Evolutionary conservation across 2,888 invertebrate species (phyloP).

Genomic region (Heliconius aoede): DNA sequence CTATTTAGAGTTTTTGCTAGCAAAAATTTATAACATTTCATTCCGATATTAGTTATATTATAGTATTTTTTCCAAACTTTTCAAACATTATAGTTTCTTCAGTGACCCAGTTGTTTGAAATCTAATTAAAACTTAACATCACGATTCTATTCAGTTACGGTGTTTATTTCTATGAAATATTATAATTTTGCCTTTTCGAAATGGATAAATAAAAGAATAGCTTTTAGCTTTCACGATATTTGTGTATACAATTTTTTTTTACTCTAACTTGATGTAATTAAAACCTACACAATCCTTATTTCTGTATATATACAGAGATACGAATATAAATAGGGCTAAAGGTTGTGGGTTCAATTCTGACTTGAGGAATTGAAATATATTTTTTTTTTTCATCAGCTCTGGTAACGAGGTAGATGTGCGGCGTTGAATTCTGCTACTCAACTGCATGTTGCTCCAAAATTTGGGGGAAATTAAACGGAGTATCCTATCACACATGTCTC

Average conservation of each 20-base stretch:
- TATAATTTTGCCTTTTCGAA: neutral
- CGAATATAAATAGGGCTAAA: too few species aligned
- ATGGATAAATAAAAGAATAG: neutral
- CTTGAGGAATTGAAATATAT: too few species aligned
- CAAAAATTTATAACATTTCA: neutral
- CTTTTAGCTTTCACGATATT: neutral
- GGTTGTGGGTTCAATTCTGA: too few species aligned
- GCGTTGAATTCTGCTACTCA: too few species aligned
- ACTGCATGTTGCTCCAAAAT: too few species aligned
- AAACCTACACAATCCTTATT: too few species aligned
- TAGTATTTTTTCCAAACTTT: neutral
- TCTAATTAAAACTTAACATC: conserved; percentile 22
- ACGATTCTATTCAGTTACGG: neutral
- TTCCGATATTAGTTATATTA: neutral
- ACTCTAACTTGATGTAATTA: too few species aligned
- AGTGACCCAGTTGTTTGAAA: neutral
- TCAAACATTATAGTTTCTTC: conserved; percentile 7
- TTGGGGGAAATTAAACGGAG: too few species aligned
- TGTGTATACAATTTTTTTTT: neutral
- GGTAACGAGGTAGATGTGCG: too few species aligned
- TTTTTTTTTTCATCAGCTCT: too few species aligned
- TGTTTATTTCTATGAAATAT: neutral
- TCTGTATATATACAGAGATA: neutral
- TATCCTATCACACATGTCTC: too few species aligned
- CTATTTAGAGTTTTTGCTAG: neutral